Conservation (phyloP, 2,888 invertebrate genomes). For the Drosophila prostipennis region DNA sequence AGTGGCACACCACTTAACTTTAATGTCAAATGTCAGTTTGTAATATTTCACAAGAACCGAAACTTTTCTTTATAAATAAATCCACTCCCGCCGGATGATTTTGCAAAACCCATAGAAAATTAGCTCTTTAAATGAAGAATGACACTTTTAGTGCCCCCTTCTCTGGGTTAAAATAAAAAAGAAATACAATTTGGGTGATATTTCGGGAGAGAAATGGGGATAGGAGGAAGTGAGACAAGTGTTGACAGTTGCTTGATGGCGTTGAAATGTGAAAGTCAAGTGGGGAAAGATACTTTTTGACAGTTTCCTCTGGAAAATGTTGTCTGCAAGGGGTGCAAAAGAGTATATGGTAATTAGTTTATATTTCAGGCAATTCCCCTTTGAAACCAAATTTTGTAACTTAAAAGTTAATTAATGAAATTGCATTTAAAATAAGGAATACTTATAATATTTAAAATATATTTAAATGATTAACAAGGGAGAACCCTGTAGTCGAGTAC, state of each 20-base stretch:
- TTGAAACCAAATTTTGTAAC: neutral
- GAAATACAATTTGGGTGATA: conserved; percentile 42
- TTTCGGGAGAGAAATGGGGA: conserved; percentile 12
- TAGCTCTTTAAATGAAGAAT: conserved; percentile 67
- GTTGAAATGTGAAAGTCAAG: conserved; percentile 66
- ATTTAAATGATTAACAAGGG: no score
- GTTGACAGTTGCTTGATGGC: conserved; percentile 60
- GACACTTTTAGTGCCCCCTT: conserved; percentile 59
- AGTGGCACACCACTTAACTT: conserved; percentile 58
- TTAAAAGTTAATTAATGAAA: neutral
- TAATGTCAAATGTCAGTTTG: conserved; percentile 62
- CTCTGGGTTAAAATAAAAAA: neutral
- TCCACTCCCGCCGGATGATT: conserved; percentile 22
- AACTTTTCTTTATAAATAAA: conserved; percentile 14
- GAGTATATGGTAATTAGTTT: conserved; percentile 17
- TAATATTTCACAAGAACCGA: conserved; percentile 11
- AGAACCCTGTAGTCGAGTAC: no score
- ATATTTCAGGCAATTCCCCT: neutral
- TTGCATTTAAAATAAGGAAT: no score
- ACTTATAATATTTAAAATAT: no score
- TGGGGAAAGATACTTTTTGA: conserved; percentile 33
- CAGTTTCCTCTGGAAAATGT: conserved; percentile 17
- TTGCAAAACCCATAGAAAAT: conserved; percentile 55
- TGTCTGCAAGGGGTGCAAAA: neutral
- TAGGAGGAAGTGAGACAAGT: conserved; percentile 26